Conservation (phyloP, 2,113 vertebrate species). For the Dasyprocta punctata region DNA sequence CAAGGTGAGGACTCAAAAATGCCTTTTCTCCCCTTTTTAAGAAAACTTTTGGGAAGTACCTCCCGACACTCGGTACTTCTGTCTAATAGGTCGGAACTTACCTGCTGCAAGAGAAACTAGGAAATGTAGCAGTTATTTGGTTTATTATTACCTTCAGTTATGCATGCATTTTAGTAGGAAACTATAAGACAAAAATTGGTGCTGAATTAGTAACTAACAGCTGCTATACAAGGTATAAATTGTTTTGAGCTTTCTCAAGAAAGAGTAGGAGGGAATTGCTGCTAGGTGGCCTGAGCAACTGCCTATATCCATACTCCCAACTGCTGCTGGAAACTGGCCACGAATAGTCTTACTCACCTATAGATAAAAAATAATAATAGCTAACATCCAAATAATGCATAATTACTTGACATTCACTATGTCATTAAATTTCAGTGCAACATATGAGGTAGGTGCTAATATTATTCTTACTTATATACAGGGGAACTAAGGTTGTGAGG, state of each 20-base stretch:
- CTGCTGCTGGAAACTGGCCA: not conserved
- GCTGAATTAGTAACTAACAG: not conserved
- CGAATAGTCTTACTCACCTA: not conserved
- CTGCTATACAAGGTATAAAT: not conserved
- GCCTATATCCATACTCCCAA: not conserved
- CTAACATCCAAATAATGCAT: not conserved
- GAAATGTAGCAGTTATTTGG: not conserved
- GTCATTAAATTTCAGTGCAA: not conserved
- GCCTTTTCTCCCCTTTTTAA: not conserved
- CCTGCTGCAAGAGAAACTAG: not conserved
- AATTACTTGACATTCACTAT: not conserved
- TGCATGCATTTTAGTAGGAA: not conserved
- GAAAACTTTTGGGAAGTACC: not conserved
- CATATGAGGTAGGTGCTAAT: not conserved
- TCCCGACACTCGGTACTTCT: not conserved
- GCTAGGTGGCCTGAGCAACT: not conserved
- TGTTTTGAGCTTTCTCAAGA: not conserved
- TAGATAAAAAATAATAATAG: not conserved
- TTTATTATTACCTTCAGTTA: not conserved
- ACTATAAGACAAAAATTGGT: conserved; percentile 2
- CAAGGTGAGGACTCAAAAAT: not conserved
- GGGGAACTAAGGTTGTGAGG: not conserved
- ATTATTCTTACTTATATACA: not conserved
- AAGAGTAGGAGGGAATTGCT: not conserved
- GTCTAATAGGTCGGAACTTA: not conserved